Evolutionary conservation across 2,113 vertebrate genomes (phyloP).

Genomic region (Perca schrenkii): DNA sequence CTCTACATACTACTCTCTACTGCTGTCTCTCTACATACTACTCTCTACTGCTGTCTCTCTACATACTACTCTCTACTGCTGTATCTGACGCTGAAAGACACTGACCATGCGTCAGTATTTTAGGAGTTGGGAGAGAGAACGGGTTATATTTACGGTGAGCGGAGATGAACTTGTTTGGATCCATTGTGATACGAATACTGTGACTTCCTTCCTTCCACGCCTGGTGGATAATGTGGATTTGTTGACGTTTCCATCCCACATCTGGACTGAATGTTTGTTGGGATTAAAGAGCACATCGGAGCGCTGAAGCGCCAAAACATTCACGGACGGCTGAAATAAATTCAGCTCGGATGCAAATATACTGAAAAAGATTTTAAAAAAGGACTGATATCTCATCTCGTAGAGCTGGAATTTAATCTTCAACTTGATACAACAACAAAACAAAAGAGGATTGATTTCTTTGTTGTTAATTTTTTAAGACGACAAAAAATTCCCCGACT

Average conservation of each 20-base stretch:
- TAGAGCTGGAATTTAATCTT: neutral
- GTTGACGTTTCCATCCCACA: neutral
- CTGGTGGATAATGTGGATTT: neutral
- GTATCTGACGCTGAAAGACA: too few relatives aligned
- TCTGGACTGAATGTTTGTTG: neutral
- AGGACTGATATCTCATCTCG: neutral
- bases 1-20: too few relatives aligned
- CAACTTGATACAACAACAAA: neutral
- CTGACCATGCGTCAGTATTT: too few relatives aligned
- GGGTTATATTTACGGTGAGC: too few relatives aligned
- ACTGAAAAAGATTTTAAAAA: neutral
- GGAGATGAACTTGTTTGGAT: too few relatives aligned
- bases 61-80: too few relatives aligned
- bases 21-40: too few relatives aligned
- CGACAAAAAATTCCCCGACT: too few relatives aligned
- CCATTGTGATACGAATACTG: too few relatives aligned
- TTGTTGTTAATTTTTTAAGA: neutral
- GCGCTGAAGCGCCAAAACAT: neutral
- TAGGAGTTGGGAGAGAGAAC: too few relatives aligned
- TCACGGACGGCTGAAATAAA: neutral
- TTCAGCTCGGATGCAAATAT: neutral
- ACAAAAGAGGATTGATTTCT: neutral
- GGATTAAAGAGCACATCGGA: neutral
- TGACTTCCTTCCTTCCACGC: neutral
- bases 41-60: too few relatives aligned